A percentile compares a stretch with the other conserved stretches of the same genome.
Conservation (phyloP, 2,888 invertebrate genomes). For the Cotesia congregata region DNA sequence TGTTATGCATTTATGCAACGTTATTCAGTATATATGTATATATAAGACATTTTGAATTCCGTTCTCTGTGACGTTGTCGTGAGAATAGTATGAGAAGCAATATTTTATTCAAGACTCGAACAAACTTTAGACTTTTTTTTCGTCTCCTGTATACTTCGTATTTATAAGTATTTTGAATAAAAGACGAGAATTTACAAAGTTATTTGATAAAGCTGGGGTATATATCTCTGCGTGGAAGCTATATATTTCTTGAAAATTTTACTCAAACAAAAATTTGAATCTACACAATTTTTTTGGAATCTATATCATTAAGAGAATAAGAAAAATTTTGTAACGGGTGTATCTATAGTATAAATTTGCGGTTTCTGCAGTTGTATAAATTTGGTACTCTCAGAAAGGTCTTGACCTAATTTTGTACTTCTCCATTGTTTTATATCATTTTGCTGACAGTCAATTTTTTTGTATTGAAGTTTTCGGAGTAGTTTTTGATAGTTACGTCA, state of each 20-base stretch:
- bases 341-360: too few species aligned
- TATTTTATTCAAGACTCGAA: constrained; percentile 32
- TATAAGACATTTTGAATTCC: constrained; percentile 33
- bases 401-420: too few species aligned
- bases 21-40: constrained; percentile 20
- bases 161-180: neutral
- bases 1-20: constrained; percentile 37
- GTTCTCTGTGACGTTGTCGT: constrained; percentile 28
- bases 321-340: too few species aligned
- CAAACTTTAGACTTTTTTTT: constrained; percentile 12
- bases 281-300: neutral
- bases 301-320: too few species aligned
- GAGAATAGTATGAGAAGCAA: constrained; percentile 12
- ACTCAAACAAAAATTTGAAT: neutral
- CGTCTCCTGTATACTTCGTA: neutral
- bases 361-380: too few species aligned
- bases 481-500: too few species aligned
- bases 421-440: too few species aligned
- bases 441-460: too few species aligned
- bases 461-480: too few species aligned
- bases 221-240: neutral
- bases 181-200: neutral
- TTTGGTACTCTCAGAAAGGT: too few species aligned
- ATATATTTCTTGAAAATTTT: neutral
- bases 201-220: neutral